Conservation (phyloP, 2,113 vertebrate species). For the Elephas maximus region DNA sequence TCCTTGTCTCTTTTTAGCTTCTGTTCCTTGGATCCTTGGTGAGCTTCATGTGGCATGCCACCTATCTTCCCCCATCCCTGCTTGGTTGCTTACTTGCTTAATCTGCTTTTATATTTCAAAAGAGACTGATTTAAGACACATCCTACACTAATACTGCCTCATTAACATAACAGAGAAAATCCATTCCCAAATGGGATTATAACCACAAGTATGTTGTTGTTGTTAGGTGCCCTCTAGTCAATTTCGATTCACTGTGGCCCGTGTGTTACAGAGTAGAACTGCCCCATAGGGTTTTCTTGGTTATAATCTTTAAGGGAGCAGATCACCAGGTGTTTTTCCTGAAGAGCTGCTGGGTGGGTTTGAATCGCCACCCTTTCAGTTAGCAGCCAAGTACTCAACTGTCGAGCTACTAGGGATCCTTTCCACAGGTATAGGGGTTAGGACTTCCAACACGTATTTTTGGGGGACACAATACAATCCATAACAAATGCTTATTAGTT, state of each 20-base stretch:
- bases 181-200: background rate
- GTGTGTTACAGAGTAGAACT: background rate
- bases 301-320: too few relatives aligned
- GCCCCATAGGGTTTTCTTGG: too few relatives aligned
- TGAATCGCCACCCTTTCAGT: background rate
- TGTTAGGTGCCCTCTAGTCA: too few relatives aligned
- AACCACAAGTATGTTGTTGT: background rate
- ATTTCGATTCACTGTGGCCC: too few relatives aligned
- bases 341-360: background rate
- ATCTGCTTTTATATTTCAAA: background rate
- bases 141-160: background rate
- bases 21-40: background rate
- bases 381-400: background rate
- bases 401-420: background rate
- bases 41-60: background rate
- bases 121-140: background rate
- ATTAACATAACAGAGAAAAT: background rate
- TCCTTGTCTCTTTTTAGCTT: background rate
- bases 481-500: background rate
- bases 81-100: background rate
- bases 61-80: background rate
- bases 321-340: too few relatives aligned
- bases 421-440: background rate
- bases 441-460: background rate
- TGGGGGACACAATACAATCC: background rate